Percentiles rank a stretch among this genome's conserved stretches.
phyloP scores from a whole-genome alignment of 2,797 vertebrate genomes.

The Phataginus tricuspis region DNA sequence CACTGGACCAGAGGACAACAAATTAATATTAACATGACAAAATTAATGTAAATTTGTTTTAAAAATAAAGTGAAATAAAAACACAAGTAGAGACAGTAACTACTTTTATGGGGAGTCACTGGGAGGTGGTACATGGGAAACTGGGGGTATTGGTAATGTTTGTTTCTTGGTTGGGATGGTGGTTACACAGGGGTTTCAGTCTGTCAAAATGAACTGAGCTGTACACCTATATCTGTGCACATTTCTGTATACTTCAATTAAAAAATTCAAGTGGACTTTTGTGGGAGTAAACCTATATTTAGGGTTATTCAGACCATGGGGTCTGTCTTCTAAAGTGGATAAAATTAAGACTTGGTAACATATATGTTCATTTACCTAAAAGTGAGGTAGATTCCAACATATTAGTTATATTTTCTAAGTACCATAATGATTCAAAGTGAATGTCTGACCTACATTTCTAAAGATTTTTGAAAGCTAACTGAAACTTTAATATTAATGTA shows the following conservation, averaged over 20 bases:
- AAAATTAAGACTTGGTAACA: neutral
- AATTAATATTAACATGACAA: neutral
- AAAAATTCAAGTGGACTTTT: neutral
- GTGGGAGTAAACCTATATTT: neutral
- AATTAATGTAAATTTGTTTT: slow-evolving; percentile 15
- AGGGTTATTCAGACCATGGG: neutral
- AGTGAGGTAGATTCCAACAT: neutral
- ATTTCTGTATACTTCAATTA: neutral
- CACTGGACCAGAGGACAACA: neutral
- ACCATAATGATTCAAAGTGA: neutral
- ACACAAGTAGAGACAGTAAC: neutral
- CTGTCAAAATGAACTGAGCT: neutral
- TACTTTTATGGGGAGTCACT: neutral
- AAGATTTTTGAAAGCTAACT: neutral
- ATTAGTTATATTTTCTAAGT: slow-evolving; percentile 5
- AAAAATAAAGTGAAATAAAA: slow-evolving; percentile 25
- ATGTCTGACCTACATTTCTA: neutral
- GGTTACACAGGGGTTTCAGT: neutral
- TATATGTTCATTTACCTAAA: neutral
- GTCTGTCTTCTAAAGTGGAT: neutral
- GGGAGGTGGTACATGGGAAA: neutral
- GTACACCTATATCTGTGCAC: neutral
- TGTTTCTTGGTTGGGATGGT: neutral
- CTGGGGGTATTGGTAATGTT: neutral
- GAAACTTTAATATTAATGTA: neutral